Conservation (phyloP, 2,888 invertebrate genomes). For the Aleiodes leptofemur region DNA sequence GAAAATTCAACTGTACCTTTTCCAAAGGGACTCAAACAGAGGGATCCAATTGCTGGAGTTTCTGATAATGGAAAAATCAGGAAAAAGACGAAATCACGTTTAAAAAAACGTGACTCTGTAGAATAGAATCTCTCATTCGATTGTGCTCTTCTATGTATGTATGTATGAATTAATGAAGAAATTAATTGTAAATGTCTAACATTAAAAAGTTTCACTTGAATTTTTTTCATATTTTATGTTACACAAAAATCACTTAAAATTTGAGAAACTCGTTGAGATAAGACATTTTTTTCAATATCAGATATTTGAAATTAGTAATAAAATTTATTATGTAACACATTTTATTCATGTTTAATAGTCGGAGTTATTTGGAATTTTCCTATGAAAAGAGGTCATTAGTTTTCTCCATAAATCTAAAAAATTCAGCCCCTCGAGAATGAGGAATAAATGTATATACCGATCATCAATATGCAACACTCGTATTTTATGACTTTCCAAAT, state of each 20-base stretch:
- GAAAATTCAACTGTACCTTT: constrained; percentile 58
- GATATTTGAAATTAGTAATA: too few relatives aligned
- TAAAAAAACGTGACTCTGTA: neutral
- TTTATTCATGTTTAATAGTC: neutral
- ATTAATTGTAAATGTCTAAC: too few relatives aligned
- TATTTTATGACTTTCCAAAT: constrained; percentile 40
- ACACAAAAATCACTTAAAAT: neutral
- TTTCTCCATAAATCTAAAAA: neutral
- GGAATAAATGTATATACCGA: constrained; percentile 9
- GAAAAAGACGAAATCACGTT: constrained; percentile 18
- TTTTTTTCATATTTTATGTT: neutral
- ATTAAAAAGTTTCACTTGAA: neutral
- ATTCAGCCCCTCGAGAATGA: neutral
- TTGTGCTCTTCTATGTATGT: neutral
- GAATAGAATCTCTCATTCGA: neutral
- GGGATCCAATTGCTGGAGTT: constrained; percentile 57
- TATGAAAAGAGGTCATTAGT: neutral
- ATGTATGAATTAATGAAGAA: neutral
- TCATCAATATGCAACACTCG: constrained; percentile 45
- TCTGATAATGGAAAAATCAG: neutral
- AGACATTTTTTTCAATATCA: too few relatives aligned
- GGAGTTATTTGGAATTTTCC: neutral
- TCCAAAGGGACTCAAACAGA: constrained; percentile 61
- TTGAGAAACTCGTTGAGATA: neutral
- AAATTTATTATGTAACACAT: neutral